Percentiles rank a stretch among this genome's conserved stretches.
These are phyloP conservation scores for Mus pahari DNA, from an alignment of 2,113 vertebrate genomes.

Conservation along the genomic window DNA sequence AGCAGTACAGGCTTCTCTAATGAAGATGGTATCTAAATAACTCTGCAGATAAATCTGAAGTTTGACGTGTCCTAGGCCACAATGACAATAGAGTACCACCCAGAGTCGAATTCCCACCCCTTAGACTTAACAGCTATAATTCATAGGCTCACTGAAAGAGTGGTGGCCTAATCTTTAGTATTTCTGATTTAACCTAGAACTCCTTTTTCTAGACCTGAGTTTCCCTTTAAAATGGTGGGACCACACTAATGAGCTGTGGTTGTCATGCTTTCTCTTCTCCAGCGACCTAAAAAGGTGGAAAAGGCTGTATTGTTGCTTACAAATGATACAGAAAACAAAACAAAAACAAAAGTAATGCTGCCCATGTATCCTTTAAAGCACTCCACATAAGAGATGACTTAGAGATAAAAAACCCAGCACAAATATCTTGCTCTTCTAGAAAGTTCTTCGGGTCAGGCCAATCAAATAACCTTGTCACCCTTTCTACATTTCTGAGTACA, in stretches of 20 bases:
- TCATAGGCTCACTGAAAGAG: background rate
- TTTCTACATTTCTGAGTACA: constrained; percentile 61
- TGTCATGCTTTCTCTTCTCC: background rate
- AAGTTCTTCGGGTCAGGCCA: constrained; percentile 57
- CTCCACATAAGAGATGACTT: constrained; percentile 26
- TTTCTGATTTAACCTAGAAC: constrained; percentile 8
- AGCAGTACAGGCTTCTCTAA: background rate
- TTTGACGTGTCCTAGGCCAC: background rate
- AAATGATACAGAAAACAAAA: background rate
- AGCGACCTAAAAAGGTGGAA: background rate
- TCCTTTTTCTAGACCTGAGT: background rate
- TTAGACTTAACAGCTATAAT: constrained; percentile 15
- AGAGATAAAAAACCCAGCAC: background rate
- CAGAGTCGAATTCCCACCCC: background rate
- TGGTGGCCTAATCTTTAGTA: background rate
- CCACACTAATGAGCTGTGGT: background rate
- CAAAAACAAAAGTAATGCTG: background rate
- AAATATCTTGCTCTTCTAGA: constrained; percentile 61
- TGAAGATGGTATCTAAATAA: background rate
- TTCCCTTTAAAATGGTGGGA: background rate
- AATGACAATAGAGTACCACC: background rate
- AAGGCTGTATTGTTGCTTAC: constrained; percentile 7
- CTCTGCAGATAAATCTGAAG: background rate
- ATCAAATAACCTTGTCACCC: constrained; percentile 53
- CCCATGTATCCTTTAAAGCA: constrained; percentile 1